Evolutionary conservation across 2,797 vertebrate genomes (phyloP), one percentile per base, ranked within the genome.

Genomic region (Scyliorhinus canicula): DNA sequence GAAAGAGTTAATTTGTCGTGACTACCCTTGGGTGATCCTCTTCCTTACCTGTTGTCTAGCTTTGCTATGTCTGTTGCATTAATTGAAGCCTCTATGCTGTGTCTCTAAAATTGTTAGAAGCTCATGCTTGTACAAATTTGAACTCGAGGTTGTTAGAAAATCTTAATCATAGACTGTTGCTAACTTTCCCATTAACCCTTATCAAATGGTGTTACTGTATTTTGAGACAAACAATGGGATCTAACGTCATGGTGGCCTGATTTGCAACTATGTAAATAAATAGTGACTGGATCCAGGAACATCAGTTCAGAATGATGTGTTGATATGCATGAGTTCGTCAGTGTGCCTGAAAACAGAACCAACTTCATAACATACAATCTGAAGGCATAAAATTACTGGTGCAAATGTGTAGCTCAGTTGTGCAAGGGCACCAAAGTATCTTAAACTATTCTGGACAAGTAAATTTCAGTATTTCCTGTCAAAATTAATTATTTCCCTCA

Each of bases 251-350:
- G 21, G 57, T 91, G 88, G 57, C 0, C 57, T 65, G 19, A 91
- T 91, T 63, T 91, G 88, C 60, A 91, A 91, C 88, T 65, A 65
- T 91, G 57, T 63, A 91, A 88, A 91, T 90, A 74, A 31, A 74
- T 74, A 40, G 60, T 91, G 57, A 91, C 57, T 90, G n/a, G 86
- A 90, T 90, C n/a, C 55, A 7, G 0, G 86, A 65, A 91, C 57
- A 63, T 28, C n/a, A 8, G 57, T 65, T 63, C 19, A 11, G 57
- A 91, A 44, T 91, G n/a, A 65, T 91, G n/a, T 65, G n/a, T 82
- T 91, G 60, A 65, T 65, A n/a, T 57, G 40, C 79, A 65, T 8
- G 3, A 9, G 57, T 63, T 90, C 86, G 21, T 91, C 35, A 47
- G n/a, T 91, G 88, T 28, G 28, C 85, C 85, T 6, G 35, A 63